Percentiles rank a stretch among this genome's conserved stretches.
Evolutionary conservation across 2,888 invertebrate species (phyloP).

Genomic region (Nematopogon swammerdamellus): DNA sequence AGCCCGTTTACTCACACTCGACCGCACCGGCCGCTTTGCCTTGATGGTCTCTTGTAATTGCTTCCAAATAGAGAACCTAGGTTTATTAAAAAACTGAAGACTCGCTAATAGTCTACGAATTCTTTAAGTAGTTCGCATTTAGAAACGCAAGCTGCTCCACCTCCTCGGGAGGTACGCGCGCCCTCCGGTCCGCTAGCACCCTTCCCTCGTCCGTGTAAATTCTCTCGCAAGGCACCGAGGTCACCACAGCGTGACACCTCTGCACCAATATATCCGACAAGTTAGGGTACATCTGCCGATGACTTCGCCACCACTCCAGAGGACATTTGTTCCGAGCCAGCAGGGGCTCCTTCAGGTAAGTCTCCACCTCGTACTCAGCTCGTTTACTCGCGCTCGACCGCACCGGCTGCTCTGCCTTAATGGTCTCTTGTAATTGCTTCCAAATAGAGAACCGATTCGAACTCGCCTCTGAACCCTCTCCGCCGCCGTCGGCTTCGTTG

Average conservation of each 20-base stretch:
- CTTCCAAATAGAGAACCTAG: too few relatives aligned
- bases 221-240: neutral
- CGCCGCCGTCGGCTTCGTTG: neutral
- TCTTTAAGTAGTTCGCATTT: too few relatives aligned
- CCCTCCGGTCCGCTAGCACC: neutral
- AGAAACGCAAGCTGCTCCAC: neutral
- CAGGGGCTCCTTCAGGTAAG: neutral
- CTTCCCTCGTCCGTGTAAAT: neutral
- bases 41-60: too few relatives aligned
- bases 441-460: too few relatives aligned
- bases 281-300: neutral
- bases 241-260: neutral
- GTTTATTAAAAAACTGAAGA: too few relatives aligned
- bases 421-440: neutral
- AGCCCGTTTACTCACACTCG: too few relatives aligned
- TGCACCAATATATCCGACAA: neutral
- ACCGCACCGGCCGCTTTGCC: neutral
- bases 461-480: neutral
- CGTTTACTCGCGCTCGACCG: neutral
- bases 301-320: neutral
- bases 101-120: too few relatives aligned
- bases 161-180: neutral
- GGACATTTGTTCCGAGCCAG: neutral
- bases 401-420: neutral
- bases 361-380: neutral